Percentiles rank a stretch among this genome's conserved stretches.
phyloP scores from a whole-genome alignment of 1,140 invertebrate genomes.

The Hylaeus volcanicus region DNA sequence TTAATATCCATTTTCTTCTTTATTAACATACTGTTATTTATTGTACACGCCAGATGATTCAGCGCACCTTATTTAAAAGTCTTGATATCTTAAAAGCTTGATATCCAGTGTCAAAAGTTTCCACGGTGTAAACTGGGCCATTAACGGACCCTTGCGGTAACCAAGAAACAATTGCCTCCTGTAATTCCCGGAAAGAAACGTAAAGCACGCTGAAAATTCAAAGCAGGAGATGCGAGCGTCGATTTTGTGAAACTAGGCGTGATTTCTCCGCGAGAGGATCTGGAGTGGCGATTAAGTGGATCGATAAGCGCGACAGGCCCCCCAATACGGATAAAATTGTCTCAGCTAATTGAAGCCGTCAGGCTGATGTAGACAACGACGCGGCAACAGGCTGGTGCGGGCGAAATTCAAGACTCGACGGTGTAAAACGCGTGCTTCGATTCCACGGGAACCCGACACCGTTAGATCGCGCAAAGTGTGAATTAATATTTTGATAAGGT shows the following conservation, averaged over 20 bases:
- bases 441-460: not conserved
- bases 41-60: too few relatives aligned
- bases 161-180: too few relatives aligned
- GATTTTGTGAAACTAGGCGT: not conserved
- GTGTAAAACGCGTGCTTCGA: not conserved
- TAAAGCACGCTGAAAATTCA: not conserved
- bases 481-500: constrained; percentile 12
- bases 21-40: too few relatives aligned
- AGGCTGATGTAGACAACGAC: not conserved
- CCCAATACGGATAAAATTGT: constrained; percentile 31
- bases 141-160: too few relatives aligned
- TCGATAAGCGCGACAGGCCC: constrained; percentile 13
- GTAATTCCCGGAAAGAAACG: too few relatives aligned
- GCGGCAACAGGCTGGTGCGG: constrained; percentile 9
- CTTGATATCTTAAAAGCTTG: too few relatives aligned
- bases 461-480: not conserved
- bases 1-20: too few relatives aligned
- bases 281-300: not conserved
- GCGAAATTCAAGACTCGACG: not conserved
- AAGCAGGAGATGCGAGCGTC: not conserved
- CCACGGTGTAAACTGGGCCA: too few relatives aligned
- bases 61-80: too few relatives aligned
- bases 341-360: constrained; percentile 15
- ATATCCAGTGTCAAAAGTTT: too few relatives aligned
- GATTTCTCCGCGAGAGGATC: not conserved